Evolutionary conservation across 2,797 vertebrate species (phyloP).

Genomic region (Squalus acanthias): DNA sequence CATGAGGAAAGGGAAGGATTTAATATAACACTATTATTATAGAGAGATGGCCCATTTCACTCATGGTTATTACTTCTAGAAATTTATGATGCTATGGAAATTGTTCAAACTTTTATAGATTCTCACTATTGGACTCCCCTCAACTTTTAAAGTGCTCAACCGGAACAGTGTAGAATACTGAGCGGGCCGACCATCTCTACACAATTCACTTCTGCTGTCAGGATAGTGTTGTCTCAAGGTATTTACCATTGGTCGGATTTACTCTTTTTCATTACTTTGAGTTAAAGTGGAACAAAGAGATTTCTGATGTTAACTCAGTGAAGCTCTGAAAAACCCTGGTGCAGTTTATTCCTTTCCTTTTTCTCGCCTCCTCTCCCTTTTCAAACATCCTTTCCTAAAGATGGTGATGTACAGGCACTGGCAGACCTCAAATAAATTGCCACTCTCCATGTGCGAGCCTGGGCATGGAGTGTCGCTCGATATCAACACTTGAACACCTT

Average conservation of each 20-base stretch:
- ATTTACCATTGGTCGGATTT: neutral
- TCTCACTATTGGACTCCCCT: neutral
- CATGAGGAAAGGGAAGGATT: neutral
- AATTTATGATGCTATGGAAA: neutral
- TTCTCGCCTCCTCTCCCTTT: neutral
- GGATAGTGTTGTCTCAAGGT: neutral
- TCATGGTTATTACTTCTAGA: neutral
- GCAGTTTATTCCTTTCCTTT: neutral
- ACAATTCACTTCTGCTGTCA: neutral
- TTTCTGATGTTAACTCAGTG: neutral
- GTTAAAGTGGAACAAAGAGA: neutral
- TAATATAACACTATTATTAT: neutral
- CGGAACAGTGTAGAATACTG: neutral
- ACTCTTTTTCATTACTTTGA: too few species aligned
- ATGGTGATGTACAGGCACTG: neutral
- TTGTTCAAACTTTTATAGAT: neutral
- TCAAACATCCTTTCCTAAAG: neutral
- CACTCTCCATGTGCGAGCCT: neutral
- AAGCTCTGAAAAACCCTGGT: too few species aligned
- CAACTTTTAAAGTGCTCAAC: neutral
- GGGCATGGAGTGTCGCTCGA: neutral
- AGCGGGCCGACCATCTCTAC: neutral
- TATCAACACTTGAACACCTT: neutral
- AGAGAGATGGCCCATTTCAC: neutral
- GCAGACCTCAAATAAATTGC: slow-evolving; percentile 1